Evolutionary conservation across 2,888 invertebrate species (phyloP).

Genomic region (Cheiracanthium punctorium): DNA sequence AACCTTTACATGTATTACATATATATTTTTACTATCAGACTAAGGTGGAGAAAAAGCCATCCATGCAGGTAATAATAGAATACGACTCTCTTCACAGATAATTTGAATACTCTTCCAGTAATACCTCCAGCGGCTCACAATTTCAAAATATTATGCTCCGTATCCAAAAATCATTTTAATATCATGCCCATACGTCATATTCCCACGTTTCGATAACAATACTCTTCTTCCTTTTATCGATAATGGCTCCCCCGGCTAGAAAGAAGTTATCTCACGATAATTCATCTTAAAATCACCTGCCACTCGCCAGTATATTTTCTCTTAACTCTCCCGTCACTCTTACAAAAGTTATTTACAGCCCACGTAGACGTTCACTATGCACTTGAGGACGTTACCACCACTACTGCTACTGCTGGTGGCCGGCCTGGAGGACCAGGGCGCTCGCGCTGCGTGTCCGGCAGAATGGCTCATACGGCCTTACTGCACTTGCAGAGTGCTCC

Average conservation of each 20-base stretch:
- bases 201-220: background rate
- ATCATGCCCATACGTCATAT: background rate
- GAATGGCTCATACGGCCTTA: background rate
- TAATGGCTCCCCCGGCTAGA: background rate
- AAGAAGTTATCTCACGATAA: background rate
- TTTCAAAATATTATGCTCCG: background rate
- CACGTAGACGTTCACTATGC: background rate
- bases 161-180: background rate
- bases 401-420: no score
- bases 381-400: background rate
- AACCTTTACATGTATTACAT: no score
- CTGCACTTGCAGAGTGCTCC: slow-evolving; percentile 23
- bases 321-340: background rate
- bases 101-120: background rate
- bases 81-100: no score
- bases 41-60: no score
- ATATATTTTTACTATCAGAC: no score
- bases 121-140: background rate
- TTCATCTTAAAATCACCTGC: background rate
- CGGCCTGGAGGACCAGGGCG: background rate
- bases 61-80: no score
- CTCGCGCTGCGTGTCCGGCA: background rate
- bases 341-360: no score
- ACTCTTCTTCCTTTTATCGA: background rate
- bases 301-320: background rate